Evolutionary conservation across 2,888 invertebrate genomes (phyloP).

Genomic region (Oscheius onirici): DNA sequence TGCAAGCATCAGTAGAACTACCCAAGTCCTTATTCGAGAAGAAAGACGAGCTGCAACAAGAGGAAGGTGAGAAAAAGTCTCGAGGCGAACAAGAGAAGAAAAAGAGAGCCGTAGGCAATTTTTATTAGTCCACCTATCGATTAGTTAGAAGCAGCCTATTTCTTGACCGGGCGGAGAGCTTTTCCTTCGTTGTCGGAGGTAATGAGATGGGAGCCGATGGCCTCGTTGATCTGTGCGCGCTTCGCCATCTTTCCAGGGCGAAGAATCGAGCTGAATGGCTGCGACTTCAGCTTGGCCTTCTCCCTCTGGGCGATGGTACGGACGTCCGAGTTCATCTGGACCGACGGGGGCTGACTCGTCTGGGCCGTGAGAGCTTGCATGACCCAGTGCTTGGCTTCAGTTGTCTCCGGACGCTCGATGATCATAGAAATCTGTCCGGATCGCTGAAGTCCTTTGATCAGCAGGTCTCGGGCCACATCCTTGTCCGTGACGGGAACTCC

Average conservation of each 20-base stretch:
- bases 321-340: slow-evolving; percentile 49
- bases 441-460: slow-evolving; percentile 28
- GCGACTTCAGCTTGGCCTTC: slow-evolving; percentile 3
- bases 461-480: slow-evolving; percentile 22
- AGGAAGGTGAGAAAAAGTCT: too few relatives aligned
- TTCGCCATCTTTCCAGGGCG: background rate
- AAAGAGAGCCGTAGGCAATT: too few relatives aligned
- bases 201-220: slow-evolving; percentile 18
- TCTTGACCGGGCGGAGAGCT: slow-evolving; percentile 49
- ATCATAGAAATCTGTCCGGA: slow-evolving; percentile 45
- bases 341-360: slow-evolving; percentile 39
- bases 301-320: slow-evolving; percentile 33
- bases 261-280: slow-evolving; percentile 18
- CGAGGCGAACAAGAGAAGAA: too few relatives aligned
- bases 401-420: slow-evolving; percentile 49
- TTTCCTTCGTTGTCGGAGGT: slow-evolving; percentile 50
- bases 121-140: too few relatives aligned
- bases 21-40: too few relatives aligned
- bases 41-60: too few relatives aligned
- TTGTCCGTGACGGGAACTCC: slow-evolving; percentile 11
- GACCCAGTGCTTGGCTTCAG: slow-evolving; percentile 47
- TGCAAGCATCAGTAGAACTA: too few relatives aligned
- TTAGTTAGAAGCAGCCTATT: slow-evolving; percentile 4
- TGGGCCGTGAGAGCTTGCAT: background rate
- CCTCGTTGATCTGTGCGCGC: slow-evolving; percentile 12